Evolutionary conservation across 2,888 invertebrate genomes (phyloP), one percentile per base, ranked within the genome.

Genomic region (Monochamus alternatus): DNA sequence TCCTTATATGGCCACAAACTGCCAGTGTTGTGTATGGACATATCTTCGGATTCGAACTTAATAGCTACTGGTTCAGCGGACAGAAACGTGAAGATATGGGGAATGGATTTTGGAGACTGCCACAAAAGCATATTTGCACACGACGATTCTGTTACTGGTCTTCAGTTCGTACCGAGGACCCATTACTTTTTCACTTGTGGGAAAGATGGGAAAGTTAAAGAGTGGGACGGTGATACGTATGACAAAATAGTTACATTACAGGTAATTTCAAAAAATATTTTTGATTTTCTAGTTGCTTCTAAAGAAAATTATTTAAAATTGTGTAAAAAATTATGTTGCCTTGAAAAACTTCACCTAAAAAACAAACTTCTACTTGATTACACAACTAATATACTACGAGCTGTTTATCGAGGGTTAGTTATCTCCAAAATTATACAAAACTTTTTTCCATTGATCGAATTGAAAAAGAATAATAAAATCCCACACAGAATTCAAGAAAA

Each of bases 41-140:
- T 99, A 76, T 97, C 97, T 12, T 94, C 94, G 82, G 97, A 97
- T 88, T 95, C 95, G 0, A 92, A 93, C 9, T 87, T 99, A 32
- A 95, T 99, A 79, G 96, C 94, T 9, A 98, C 99, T 0, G 99
- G 98, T 7, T 98, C 98, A 3, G 96, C 96, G 0, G 99, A 99
- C 90, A 93, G 98, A 58, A 98, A 97, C 88, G 93, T 99, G 43
- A 98, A 98, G 90, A 94, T 99, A 78, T 99, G 99, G 99, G 99
- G 99, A 51, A 92, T 99, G 90, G 98, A 99, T 89, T 99, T 98
- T 88, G 99, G 99, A n/a, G 98, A 99, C 88, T 98, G 98, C 84
- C 98, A 98, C 89, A 94, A 93, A 85, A 98, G 98, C 0, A 92
- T 99, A 81, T 97, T 98, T 88, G 98, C 98, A 0, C 99, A 99